These are phyloP conservation scores for Pristis pectinata DNA, from an alignment of 2,797 vertebrate genomes.

Conservation along the genomic window DNA sequence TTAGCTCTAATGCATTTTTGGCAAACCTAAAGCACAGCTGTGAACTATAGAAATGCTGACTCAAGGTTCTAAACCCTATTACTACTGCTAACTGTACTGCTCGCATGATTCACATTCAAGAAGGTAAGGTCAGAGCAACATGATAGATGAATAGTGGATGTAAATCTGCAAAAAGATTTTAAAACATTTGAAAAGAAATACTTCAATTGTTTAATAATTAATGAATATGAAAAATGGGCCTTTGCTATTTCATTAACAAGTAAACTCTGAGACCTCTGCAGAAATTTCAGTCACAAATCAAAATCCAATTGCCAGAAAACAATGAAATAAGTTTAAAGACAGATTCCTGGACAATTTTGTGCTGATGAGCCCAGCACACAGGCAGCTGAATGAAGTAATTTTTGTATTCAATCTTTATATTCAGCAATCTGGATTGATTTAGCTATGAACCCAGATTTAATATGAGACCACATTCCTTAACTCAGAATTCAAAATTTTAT, in stretches of 20 bases:
- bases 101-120: neutral
- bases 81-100: neutral
- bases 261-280: neutral
- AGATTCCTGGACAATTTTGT: neutral
- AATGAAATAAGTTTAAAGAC: neutral
- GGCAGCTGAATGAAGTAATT: neutral
- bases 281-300: neutral
- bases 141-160: neutral
- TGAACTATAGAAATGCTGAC: neutral
- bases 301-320: neutral
- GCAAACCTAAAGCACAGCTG: neutral
- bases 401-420: neutral
- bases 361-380: neutral
- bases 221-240: neutral
- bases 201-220: neutral
- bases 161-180: neutral
- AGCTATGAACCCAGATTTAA: neutral
- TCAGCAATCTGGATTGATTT: neutral
- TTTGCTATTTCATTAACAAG: neutral
- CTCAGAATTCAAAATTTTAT: neutral
- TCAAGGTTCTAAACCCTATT: neutral
- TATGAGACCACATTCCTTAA: neutral
- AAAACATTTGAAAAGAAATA: neutral
- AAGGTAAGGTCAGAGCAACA: neutral
- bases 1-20: neutral